Conservation (phyloP, 1,140 invertebrate genomes). For the Penaeus chinensis region DNA sequence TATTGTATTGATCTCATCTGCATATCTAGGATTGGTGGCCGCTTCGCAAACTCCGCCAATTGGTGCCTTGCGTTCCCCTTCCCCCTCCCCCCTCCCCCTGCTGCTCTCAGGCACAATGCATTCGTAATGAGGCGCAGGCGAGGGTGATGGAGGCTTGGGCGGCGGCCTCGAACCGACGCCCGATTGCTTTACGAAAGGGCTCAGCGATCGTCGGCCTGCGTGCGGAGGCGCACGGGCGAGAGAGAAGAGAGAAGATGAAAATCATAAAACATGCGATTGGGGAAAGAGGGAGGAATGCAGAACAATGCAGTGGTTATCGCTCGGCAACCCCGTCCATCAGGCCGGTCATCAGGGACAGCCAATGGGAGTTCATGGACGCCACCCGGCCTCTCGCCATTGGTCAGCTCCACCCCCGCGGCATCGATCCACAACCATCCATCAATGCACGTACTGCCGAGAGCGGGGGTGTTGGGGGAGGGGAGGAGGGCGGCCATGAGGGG, state of each 20-base stretch:
- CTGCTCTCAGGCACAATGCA: not conserved
- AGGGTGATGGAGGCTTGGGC: too few relatives aligned
- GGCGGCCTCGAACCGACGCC: too few relatives aligned
- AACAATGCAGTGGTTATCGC: not conserved
- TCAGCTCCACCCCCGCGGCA: conserved; percentile 31
- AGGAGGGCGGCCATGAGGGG: not conserved
- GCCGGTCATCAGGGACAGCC: conserved; percentile 16
- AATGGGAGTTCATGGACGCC: conserved; percentile 19
- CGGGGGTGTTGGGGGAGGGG: not conserved
- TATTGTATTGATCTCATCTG: conserved; percentile 34
- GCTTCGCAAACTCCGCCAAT: conserved; percentile 11
- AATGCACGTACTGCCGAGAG: conserved; percentile 27
- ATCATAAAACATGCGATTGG: too few relatives aligned
- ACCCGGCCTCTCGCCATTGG: conserved; percentile 19
- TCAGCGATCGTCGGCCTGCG: too few relatives aligned
- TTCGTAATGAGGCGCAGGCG: too few relatives aligned
- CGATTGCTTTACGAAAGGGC: too few relatives aligned
- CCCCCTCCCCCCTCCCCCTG: not conserved
- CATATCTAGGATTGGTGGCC: conserved; percentile 34
- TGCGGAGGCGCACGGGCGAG: too few relatives aligned
- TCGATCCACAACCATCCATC: conserved; percentile 37
- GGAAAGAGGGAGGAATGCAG: too few relatives aligned
- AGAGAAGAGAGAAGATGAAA: too few relatives aligned
- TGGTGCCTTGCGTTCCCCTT: conserved; percentile 9
- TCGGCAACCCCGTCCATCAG: not conserved